Conservation (phyloP, 1,140 invertebrate genomes). For the Rhysida immarginata region DNA sequence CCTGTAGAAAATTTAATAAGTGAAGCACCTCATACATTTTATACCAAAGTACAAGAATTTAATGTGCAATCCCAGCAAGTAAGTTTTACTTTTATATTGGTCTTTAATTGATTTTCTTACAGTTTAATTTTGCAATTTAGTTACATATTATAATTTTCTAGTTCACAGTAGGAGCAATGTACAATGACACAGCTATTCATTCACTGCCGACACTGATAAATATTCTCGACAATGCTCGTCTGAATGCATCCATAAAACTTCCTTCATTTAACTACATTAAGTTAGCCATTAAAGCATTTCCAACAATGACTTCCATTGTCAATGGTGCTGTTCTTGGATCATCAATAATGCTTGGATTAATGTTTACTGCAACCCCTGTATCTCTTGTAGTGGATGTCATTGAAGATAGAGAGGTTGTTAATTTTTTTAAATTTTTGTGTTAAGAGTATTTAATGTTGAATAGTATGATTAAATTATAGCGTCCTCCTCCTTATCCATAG, state of each 20-base stretch:
- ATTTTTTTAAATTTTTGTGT: not conserved
- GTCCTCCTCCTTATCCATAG: too few species aligned
- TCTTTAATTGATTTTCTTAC: too few species aligned
- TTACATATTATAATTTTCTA: slow-evolving; percentile 17
- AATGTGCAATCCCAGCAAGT: too few species aligned
- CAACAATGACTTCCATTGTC: slow-evolving; percentile 21
- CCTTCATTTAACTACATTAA: not conserved
- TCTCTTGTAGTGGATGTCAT: slow-evolving; percentile 64
- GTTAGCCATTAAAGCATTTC: too few species aligned
- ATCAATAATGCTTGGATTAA: slow-evolving; percentile 57
- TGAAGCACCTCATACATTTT: too few species aligned
- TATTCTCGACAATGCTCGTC: slow-evolving; percentile 50
- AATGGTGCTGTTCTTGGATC: slow-evolving; percentile 52
- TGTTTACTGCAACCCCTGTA: slow-evolving; percentile 56
- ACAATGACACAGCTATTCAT: slow-evolving; percentile 64
- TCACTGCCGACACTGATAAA: slow-evolving; percentile 59
- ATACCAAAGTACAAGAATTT: too few species aligned
- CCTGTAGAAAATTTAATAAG: too few species aligned
- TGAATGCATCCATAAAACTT: slow-evolving; percentile 26
- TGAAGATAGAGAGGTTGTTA: slow-evolving; percentile 56
- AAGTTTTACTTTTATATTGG: too few species aligned
- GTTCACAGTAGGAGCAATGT: slow-evolving; percentile 45
- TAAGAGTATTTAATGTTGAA: too few species aligned
- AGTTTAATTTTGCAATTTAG: not conserved
- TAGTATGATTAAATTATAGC: too few species aligned